A percentile compares a stretch with the other conserved stretches of the same genome.
phyloP scores from a whole-genome alignment of 2,888 invertebrate species.

The Melitaea athalia region DNA sequence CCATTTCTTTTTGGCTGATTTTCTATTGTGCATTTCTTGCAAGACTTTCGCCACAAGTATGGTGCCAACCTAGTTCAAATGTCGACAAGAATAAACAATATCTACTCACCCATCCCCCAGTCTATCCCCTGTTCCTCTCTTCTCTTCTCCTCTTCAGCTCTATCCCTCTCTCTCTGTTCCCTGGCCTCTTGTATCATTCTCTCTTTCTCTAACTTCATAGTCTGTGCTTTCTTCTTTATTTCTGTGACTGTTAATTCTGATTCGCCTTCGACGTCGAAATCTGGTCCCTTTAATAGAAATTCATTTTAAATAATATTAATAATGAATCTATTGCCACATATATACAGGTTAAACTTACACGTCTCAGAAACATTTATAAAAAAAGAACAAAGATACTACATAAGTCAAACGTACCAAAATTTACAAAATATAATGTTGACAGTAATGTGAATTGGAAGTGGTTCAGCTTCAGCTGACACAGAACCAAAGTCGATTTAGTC shows the following conservation, averaged over 20 bases:
- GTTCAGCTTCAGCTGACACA: too few relatives aligned
- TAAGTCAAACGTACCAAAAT: too few relatives aligned
- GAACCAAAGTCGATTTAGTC: too few relatives aligned
- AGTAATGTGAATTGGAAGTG: too few relatives aligned
- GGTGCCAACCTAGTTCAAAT: not conserved
- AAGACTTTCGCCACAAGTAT: not conserved
- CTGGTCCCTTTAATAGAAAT: slow-evolving; percentile 85
- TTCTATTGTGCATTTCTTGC: too few relatives aligned
- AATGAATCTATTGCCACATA: too few relatives aligned
- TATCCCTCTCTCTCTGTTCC: slow-evolving; percentile 76
- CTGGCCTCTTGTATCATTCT: slow-evolving; percentile 67
- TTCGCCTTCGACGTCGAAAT: slow-evolving; percentile 93
- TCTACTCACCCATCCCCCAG: slow-evolving; percentile 92
- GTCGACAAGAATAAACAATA: not conserved
- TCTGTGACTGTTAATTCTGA: slow-evolving; percentile 90
- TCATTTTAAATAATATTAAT: not conserved
- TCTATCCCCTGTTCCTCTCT: slow-evolving; percentile 88
- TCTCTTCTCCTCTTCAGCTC: slow-evolving; percentile 73
- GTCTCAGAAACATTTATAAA: not conserved
- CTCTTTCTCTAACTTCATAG: slow-evolving; percentile 72
- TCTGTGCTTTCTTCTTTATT: slow-evolving; percentile 82
- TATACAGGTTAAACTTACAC: not conserved
- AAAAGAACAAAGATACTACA: too few relatives aligned
- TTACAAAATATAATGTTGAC: too few relatives aligned
- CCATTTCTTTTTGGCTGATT: too few relatives aligned